Evolutionary conservation across 1,140 invertebrate species (phyloP), one percentile per base, ranked within the genome.

Genomic region (Platyura marginata): DNA sequence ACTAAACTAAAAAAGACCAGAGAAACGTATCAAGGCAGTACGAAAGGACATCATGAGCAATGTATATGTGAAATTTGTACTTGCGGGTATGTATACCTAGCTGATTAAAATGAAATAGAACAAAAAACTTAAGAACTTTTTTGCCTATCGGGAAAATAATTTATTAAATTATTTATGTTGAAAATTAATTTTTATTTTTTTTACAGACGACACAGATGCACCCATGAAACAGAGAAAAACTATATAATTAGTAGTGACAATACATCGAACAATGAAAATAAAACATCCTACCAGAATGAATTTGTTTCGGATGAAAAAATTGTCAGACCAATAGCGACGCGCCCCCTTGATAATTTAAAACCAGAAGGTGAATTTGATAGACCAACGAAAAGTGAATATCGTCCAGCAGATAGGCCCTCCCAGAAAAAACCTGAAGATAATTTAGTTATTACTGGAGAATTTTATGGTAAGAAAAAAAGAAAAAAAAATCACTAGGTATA

Each of bases 11-110:
- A n/a, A 9, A 16, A 36, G 5, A 36, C 34, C 15, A 16, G 4
- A 36, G 5, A 36, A 9, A 36, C 34, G 25, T 29, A 8, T 6
- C 25, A 29, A 29, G 13, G 6, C 6, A 8, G 6, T 29, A 29
- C 25, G 13, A 29, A 13, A 8, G 52, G 48, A 33, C 53, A 58
- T 36, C 82, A 82, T 57, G 83, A 87, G 57, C 77, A 83, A 59
- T 89, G 85, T 54, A 84, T 89, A 49, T 89, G 85, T 59, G 81
- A 89, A 66, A 77, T 89, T 34, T 89, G 85, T 57, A 88, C 82
- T 53, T 89, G 85, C 63, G 85, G 85, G 85, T 89, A 67, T 79
- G 80, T 77, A n/a, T n/a, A n/a, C n/a, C n/a, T n/a, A n/a, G n/a
- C n/a, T n/a, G n/a, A n/a, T n/a, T n/a, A n/a, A n/a, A n/a, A n/a